Evolutionary conservation across 2,113 vertebrate species (phyloP).

Genomic region (Podarcis cretensis): DNA sequence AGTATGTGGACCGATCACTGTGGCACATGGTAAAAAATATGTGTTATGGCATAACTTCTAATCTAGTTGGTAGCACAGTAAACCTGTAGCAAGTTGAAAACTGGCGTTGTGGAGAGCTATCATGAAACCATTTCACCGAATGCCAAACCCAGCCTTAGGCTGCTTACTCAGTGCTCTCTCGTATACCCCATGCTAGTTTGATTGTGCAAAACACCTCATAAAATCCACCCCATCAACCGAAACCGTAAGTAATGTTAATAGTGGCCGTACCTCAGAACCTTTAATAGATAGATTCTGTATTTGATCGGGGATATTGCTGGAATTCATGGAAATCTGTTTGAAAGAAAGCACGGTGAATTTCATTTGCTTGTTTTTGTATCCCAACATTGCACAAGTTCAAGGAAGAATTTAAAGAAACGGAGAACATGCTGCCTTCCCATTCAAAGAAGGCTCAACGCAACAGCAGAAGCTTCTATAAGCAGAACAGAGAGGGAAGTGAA

Average conservation of each 20-base stretch:
- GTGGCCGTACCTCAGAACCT: constrained; percentile 79
- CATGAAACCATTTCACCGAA: no score
- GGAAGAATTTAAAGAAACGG: neutral
- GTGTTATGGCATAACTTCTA: neutral
- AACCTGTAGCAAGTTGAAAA: neutral
- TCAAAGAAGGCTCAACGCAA: neutral
- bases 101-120: neutral
- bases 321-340: constrained; percentile 77
- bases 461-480: neutral
- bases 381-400: neutral
- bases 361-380: neutral
- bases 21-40: neutral
- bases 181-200: neutral
- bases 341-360: constrained; percentile 23
- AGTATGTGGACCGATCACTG: neutral
- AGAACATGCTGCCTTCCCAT: neutral
- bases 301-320: constrained; percentile 79
- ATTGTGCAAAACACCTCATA: neutral
- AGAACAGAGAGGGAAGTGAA: neutral
- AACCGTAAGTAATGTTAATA: neutral
- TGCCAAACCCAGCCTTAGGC: neutral
- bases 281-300: constrained; percentile 84
- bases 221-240: neutral
- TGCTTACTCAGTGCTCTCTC: neutral
- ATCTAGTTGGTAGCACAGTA: neutral